Base-by-base conservation (phyloP, 2,888 invertebrate genomes). In the Eupithecia abbreviata region DNA sequence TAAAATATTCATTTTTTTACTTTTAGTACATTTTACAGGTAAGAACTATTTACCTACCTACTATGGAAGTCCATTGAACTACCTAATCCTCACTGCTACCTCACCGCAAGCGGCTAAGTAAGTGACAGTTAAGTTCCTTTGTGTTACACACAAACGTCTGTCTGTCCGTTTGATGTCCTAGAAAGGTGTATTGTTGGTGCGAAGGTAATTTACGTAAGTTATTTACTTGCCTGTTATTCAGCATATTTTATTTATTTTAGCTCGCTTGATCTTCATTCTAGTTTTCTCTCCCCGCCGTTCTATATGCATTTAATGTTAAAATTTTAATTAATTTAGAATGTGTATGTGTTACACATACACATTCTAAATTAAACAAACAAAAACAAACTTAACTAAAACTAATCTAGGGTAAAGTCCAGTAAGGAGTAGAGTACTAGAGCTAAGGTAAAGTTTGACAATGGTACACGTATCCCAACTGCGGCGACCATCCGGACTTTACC, bases 61-160 rank as follows among this genome's bases (percentile, higher is more conserved):
- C 18, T 12, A 62, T 45, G 45, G 47, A 41, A 72, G 75, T 72
- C 72, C 69, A 76, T 49, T 76, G 75, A 75, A 68, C 72, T 72
- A 18, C 68, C 45, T 66, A 73, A 79, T 71, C 76, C 84, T 45
- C 18, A 68, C 45, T 68, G 45, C 81, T 90, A 88, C 89, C 79
- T 77, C 72, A 70, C 72, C 74, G 83, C 86, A 62, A 87, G 79
- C 85, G 81, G 81, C 83, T 82, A 82, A 80, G 79, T 76, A 84
- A 85, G 87, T 88, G 89, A 89, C 90, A 91, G 87, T 85, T 84
- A 85, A 82, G 83, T 66, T 82, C 88, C 86, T 89, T 89, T 90
- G 89, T 89, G 83, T 82, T 75, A 87, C 83, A 42, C 74, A 87
- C 83, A 42, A 66, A 68, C 67, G 43, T 66, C 42, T 42, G 85